phyloP scores from a whole-genome alignment of 2,797 vertebrate genomes.

The Ptychadena robeensis region DNA sequence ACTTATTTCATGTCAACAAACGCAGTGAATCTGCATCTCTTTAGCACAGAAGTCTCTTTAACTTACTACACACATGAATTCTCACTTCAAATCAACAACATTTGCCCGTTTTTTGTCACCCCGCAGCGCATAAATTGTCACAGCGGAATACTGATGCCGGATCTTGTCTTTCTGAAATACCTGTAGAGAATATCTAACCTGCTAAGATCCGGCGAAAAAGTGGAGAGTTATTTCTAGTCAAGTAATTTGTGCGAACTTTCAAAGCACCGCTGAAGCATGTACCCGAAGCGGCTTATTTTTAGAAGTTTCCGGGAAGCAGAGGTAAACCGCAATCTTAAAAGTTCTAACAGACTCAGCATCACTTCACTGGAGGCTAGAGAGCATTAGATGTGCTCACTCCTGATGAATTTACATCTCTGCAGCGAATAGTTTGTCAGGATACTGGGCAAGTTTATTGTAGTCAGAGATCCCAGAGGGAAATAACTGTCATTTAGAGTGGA shows the following conservation, averaged over 20 bases:
- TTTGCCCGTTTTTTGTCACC: slow-evolving; percentile 33
- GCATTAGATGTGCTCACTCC: neutral
- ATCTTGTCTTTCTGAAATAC: slow-evolving; percentile 6
- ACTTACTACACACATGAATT: neutral
- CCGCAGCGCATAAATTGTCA: slow-evolving; percentile 37
- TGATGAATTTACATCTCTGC: slow-evolving; percentile 18
- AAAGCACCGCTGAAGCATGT: slow-evolving; percentile 1
- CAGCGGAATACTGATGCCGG: slow-evolving; percentile 32
- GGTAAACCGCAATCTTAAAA: slow-evolving; percentile 5
- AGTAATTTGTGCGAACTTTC: slow-evolving; percentile 33
- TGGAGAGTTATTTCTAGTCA: slow-evolving; percentile 21
- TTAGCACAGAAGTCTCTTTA: slow-evolving; percentile 7
- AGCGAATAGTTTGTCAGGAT: slow-evolving; percentile 44
- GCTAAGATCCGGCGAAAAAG: slow-evolving; percentile 5
- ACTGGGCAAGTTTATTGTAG: slow-evolving; percentile 11
- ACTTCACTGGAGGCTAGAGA: neutral
- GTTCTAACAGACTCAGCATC: neutral
- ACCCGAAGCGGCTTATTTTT: neutral
- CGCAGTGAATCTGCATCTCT: slow-evolving; percentile 18
- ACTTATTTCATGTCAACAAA: neutral
- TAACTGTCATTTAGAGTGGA: neutral
- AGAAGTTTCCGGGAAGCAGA: slow-evolving; percentile 8
- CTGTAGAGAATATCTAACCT: slow-evolving; percentile 29
- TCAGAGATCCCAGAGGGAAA: neutral
- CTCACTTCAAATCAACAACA: slow-evolving; percentile 44